Evolutionary conservation across 2,888 invertebrate genomes (phyloP).

Genomic region (Euzetes globulus): DNA sequence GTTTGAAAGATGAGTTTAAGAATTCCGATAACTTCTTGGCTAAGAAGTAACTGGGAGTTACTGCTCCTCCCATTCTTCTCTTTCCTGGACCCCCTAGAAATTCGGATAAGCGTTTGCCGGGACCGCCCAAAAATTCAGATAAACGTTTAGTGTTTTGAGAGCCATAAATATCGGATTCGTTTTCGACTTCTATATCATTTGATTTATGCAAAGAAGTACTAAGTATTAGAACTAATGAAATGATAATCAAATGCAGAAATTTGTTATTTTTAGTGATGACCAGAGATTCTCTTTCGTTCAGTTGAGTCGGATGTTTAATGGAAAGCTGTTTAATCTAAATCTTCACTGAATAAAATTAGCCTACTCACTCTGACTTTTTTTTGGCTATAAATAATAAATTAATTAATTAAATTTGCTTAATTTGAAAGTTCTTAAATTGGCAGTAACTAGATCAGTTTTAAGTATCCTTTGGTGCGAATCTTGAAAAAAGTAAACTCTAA

Average conservation of each 20-base stretch:
- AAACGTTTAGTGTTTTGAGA: conserved; percentile 39
- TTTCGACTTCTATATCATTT: conserved; percentile 35
- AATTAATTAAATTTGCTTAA: too few relatives aligned
- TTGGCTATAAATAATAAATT: too few relatives aligned
- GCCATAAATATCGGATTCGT: conserved; percentile 35
- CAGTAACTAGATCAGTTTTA: too few relatives aligned
- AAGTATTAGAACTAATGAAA: neutral
- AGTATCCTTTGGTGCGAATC: too few relatives aligned
- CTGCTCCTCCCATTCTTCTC: conserved; percentile 14
- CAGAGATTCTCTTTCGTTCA: too few relatives aligned
- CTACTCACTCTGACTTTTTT: too few relatives aligned
- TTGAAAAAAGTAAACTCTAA: too few relatives aligned
- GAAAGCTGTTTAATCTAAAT: too few relatives aligned
- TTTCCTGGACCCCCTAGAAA: conserved; percentile 41
- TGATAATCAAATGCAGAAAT: neutral
- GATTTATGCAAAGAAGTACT: neutral
- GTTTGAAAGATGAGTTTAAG: conserved; percentile 12
- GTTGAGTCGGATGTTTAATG: too few relatives aligned
- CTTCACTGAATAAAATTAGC: too few relatives aligned
- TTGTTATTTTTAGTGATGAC: too few relatives aligned
- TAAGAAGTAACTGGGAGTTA: neutral
- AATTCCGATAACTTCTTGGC: conserved; percentile 29
- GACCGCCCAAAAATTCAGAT: conserved; percentile 40
- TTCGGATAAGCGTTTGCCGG: conserved; percentile 40
- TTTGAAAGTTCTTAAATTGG: too few relatives aligned